phyloP scores from a whole-genome alignment of 1,140 invertebrate species.

The Papilio aristodemus region DNA sequence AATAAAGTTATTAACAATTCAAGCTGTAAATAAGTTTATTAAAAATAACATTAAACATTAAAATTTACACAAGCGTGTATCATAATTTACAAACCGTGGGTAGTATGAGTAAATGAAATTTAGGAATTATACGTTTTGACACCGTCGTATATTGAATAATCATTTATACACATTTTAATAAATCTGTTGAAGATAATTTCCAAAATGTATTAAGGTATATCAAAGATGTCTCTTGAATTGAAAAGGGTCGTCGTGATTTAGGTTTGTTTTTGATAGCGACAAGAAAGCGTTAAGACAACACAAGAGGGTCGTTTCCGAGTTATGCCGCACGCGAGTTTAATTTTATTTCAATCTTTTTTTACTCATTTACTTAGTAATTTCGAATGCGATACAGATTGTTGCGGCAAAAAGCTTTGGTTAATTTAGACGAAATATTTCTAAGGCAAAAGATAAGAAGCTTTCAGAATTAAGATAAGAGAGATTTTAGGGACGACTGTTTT shows the following conservation, averaged over 20 bases:
- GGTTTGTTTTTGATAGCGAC: conserved; percentile 1
- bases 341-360: not conserved
- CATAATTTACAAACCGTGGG: not conserved
- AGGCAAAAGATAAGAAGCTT: not conserved
- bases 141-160: conserved; percentile 11
- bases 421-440: conserved; percentile 8
- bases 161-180: conserved; percentile 7
- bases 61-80: not conserved
- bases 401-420: conserved; percentile 17
- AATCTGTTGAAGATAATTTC: not conserved
- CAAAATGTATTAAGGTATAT: conserved; percentile 20
- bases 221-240: conserved; percentile 1
- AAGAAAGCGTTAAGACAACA: conserved; percentile 1
- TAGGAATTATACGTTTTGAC: conserved; percentile 1
- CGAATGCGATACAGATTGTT: not conserved
- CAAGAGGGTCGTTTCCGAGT: not conserved
- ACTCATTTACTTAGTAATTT: conserved; percentile 3
- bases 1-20: not conserved
- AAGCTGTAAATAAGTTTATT: not conserved
- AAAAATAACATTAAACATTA: not conserved
- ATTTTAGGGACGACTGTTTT: not conserved
- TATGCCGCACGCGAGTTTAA: not conserved
- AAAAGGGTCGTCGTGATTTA: conserved; percentile 20
- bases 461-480: conserved; percentile 4
- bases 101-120: not conserved